Percentiles rank a stretch among this genome's conserved stretches.
Conservation (phyloP, 2,113 vertebrate genomes). For the Sturnira hondurensis region DNA sequence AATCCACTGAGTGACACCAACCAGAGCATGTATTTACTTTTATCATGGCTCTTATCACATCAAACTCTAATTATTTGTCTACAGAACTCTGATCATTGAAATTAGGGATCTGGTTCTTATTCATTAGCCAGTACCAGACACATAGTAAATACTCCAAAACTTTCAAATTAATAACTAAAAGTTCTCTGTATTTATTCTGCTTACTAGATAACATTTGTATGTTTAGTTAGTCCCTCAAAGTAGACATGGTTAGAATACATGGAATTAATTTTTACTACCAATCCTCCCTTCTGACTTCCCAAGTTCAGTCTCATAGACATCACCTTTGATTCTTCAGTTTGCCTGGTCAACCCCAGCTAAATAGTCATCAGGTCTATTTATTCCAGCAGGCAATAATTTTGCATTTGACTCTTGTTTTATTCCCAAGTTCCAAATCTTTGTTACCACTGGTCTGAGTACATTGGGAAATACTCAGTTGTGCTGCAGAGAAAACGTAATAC, state of each 20-base stretch:
- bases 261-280: background rate
- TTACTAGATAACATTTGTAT: background rate
- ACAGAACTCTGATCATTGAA: background rate
- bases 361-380: background rate
- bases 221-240: background rate
- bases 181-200: background rate
- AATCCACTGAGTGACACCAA: too few relatives aligned
- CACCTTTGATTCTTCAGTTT: background rate
- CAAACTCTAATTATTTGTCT: background rate
- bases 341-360: background rate
- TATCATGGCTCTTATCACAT: background rate
- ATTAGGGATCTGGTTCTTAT: background rate
- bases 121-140: background rate
- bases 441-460: background rate
- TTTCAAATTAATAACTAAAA: background rate
- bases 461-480: background rate
- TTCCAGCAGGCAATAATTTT: background rate
- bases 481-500: background rate
- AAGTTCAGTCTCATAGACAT: background rate
- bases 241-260: background rate
- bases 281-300: background rate
- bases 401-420: background rate
- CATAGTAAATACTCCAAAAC: background rate
- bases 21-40: background rate
- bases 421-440: background rate